Conservation (phyloP, 2,797 vertebrate genomes). For the Scolopax rusticola region DNA sequence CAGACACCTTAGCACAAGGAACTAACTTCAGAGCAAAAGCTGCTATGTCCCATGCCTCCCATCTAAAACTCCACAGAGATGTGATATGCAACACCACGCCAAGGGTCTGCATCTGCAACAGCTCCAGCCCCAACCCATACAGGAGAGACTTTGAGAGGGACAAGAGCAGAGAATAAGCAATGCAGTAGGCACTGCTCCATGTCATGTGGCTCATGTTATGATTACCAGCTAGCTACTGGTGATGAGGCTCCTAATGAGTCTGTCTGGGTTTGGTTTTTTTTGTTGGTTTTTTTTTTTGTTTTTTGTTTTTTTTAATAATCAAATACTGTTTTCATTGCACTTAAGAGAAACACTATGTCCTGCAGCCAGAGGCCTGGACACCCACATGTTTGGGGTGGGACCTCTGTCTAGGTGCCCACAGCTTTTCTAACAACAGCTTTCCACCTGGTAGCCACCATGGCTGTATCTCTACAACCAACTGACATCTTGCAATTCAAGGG, state of each 20-base stretch:
- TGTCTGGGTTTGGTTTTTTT: too few species aligned
- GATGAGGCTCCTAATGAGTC: background rate
- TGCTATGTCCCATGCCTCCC: background rate
- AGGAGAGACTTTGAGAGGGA: background rate
- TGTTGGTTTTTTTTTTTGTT: too few species aligned
- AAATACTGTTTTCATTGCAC: background rate
- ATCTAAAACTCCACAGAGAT: background rate
- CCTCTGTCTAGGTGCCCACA: too few species aligned
- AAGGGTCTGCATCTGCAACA: background rate
- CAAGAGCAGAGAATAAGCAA: background rate
- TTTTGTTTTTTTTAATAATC: background rate
- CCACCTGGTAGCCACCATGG: too few species aligned
- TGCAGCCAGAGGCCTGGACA: too few species aligned
- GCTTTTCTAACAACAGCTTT: too few species aligned
- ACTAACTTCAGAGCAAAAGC: background rate
- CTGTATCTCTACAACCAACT: too few species aligned
- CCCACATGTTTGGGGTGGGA: too few species aligned
- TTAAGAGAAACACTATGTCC: background rate
- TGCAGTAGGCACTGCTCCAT: background rate
- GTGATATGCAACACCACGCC: background rate
- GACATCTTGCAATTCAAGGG: too few species aligned
- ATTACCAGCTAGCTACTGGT: background rate
- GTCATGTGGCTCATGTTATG: background rate
- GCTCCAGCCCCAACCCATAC: background rate
- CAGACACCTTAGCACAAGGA: background rate